A percentile compares a stretch with the other conserved stretches of the same genome.
Evolutionary conservation across 2,888 invertebrate genomes (phyloP).

Genomic region (Eupithecia vulgata): DNA sequence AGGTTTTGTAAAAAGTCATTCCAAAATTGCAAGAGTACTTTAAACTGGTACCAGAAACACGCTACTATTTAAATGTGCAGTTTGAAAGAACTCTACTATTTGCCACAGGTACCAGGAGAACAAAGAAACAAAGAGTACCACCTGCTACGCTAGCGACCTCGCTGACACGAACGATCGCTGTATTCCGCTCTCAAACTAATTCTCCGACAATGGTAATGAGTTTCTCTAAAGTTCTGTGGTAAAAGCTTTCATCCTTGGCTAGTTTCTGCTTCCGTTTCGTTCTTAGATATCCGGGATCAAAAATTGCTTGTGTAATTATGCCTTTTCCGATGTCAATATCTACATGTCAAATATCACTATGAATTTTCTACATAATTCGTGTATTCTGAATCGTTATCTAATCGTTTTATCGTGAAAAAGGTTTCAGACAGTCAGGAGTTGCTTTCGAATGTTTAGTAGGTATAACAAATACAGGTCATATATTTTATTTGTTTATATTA

Average conservation of each 20-base stretch:
- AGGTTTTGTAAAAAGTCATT: too few species aligned
- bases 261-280: neutral
- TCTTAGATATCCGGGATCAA: neutral
- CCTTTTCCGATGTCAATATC: neutral
- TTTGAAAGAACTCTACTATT: neutral
- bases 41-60: too few species aligned
- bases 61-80: neutral
- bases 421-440: too few species aligned
- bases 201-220: slow-evolving; percentile 8
- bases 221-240: neutral
- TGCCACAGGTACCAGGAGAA: slow-evolving; percentile 19
- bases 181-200: neutral
- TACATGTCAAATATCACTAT: neutral
- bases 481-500: too few species aligned
- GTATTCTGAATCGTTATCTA: neutral
- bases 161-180: slow-evolving; percentile 1
- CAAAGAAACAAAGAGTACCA: slow-evolving; percentile 24
- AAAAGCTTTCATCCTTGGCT: neutral
- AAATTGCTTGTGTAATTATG: too few species aligned
- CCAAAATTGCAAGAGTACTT: too few species aligned
- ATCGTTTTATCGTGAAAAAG: neutral
- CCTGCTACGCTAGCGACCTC: neutral
- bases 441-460: too few species aligned
- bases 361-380: neutral
- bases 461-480: too few species aligned